Evolutionary conservation across 2,888 invertebrate genomes (phyloP), one percentile per base, ranked within the genome.

Genomic region (Stictocephala bisonia): DNA sequence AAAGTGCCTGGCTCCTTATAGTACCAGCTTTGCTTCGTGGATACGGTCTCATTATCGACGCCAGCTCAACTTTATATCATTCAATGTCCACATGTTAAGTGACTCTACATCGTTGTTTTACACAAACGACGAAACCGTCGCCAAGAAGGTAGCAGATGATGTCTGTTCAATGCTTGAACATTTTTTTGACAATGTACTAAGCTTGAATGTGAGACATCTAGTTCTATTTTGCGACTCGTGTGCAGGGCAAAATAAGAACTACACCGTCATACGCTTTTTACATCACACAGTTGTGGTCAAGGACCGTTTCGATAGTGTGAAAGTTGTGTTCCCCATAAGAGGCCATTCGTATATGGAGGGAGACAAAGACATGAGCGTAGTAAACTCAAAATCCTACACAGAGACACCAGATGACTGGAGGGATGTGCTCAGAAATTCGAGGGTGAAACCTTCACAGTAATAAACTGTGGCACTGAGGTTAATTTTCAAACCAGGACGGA

Each of bases 21-120:
- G n/a, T n/a, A n/a, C n/a, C n/a, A n/a, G n/a, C n/a, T n/a, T n/a
- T n/a, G n/a, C n/a, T n/a, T n/a, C n/a, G n/a, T n/a, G n/a, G n/a
- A n/a, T n/a, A n/a, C n/a, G n/a, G n/a, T n/a, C n/a, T n/a, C n/a
- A n/a, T n/a, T n/a, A n/a, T n/a, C n/a, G n/a, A n/a, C n/a, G n/a
- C n/a, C n/a, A n/a, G n/a, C n/a, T n/a, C n/a, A n/a, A n/a, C n/a
- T n/a, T n/a, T n/a, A n/a, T 71, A 15, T 31, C 50, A 24, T 74
- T 74, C 51, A 76, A 76, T 24, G 40, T 74, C 0, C 76, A 74
- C 50, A 27, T 70, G 26, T 27, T 75, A 29, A 69, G 64, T n/a
- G 35, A 29, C 40, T 13, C 44, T 9, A 29, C 11, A n/a, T 69
- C 74, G 26, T 35, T 72, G 18, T 74, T 75, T 44, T 75, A 73